These are phyloP conservation scores for Hyles lineata DNA, from an alignment of 2,888 invertebrate species.

Conservation along the genomic window DNA sequence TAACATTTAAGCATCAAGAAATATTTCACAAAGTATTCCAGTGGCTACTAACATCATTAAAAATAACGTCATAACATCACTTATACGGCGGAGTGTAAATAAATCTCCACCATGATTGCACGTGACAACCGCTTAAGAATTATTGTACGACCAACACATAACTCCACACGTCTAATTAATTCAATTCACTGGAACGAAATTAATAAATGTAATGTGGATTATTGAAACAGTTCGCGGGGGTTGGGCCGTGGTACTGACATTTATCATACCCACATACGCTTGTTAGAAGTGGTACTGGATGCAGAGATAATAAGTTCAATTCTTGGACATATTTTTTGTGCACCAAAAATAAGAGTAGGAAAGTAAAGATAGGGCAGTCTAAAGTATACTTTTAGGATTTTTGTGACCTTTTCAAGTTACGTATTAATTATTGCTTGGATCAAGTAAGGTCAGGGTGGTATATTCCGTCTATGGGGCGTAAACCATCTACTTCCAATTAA, in stretches of 20 bases:
- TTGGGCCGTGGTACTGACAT: neutral
- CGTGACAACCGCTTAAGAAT: conserved; percentile 33
- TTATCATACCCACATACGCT: neutral
- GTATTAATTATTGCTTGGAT: too few relatives aligned
- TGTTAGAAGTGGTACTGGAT: neutral
- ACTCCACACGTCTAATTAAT: conserved; percentile 36
- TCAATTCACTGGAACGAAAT: conserved; percentile 35
- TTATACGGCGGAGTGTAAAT: conserved; percentile 11
- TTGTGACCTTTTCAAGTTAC: too few relatives aligned
- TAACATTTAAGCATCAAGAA: neutral
- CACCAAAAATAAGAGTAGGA: too few relatives aligned
- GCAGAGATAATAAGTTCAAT: too few relatives aligned
- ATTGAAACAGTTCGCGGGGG: conserved; percentile 31
- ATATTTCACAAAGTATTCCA: neutral
- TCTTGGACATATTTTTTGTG: too few relatives aligned
- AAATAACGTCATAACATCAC: conserved; percentile 10
- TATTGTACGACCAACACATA: conserved; percentile 32
- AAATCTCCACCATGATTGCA: conserved; percentile 33
- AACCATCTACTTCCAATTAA: too few relatives aligned
- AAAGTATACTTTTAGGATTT: too few relatives aligned
- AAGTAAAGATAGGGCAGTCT: too few relatives aligned
- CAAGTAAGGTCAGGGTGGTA: too few relatives aligned
- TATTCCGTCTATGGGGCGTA: too few relatives aligned
- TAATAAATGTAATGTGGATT: conserved; percentile 34
- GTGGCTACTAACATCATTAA: conserved; percentile 1